Evolutionary conservation across 2,797 vertebrate species (phyloP).

Genomic region (Gadopsis bispinosus): DNA sequence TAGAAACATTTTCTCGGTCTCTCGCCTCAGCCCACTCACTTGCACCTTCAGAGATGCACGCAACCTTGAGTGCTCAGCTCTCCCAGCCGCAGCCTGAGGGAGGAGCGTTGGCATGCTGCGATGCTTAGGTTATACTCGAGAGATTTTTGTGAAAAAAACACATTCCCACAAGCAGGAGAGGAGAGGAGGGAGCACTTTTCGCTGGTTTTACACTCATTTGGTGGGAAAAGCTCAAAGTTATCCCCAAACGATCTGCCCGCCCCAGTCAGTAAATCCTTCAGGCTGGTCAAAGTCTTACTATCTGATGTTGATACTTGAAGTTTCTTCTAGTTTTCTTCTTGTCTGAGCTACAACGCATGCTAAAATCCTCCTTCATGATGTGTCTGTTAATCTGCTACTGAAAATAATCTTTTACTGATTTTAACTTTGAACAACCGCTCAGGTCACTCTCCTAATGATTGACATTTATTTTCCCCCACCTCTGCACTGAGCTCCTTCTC

Average conservation of each 20-base stretch:
- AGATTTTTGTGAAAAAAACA: constrained; percentile 53
- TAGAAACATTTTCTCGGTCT: constrained; percentile 79
- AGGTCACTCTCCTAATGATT: not conserved
- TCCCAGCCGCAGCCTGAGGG: constrained; percentile 65
- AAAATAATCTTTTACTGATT: constrained; percentile 16
- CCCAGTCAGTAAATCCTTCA: not conserved
- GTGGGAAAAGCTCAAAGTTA: constrained; percentile 13
- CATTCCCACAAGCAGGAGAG: constrained; percentile 38
- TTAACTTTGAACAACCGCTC: not conserved
- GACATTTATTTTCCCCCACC: not conserved
- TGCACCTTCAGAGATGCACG: constrained; percentile 55
- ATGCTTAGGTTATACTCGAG: constrained; percentile 52
- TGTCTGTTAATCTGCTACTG: not conserved
- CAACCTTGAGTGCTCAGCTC: constrained; percentile 66
- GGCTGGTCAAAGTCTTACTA: constrained; percentile 4
- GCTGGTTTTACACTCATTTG: constrained; percentile 11
- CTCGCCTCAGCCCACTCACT: constrained; percentile 75
- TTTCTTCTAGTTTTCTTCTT: not conserved
- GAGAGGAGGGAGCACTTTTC: not conserved
- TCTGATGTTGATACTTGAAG: not conserved
- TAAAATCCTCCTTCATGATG: not conserved
- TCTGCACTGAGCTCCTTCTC: not conserved
- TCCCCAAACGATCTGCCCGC: constrained; percentile 6
- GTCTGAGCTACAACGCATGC: not conserved
- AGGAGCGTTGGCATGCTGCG: constrained; percentile 50